These are phyloP conservation scores for Salpingus planirostris DNA, from an alignment of 2,888 invertebrate species.

Conservation along the genomic window DNA sequence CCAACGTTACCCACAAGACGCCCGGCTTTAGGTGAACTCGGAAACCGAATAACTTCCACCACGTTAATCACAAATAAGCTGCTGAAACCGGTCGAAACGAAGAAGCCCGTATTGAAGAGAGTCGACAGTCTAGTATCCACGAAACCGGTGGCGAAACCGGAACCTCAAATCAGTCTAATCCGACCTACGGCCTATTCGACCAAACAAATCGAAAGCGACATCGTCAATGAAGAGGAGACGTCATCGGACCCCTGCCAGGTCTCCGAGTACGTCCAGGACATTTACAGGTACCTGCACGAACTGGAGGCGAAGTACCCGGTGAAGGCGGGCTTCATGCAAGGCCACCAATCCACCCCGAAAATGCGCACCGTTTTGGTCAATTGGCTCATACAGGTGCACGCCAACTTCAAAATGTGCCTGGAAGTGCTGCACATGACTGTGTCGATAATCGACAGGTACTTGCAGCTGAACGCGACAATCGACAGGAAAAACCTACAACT, in stretches of 20 bases:
- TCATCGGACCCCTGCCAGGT: conserved; percentile 70
- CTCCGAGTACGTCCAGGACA: conserved; percentile 80
- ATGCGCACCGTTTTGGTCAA: conserved; percentile 88
- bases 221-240: too few species aligned
- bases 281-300: conserved; percentile 71
- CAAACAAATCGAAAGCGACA: too few species aligned
- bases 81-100: too few species aligned
- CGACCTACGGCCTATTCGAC: too few species aligned
- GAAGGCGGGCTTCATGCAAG: conserved; percentile 54
- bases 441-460: conserved; percentile 69
- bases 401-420: conserved; percentile 71
- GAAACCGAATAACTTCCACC: too few species aligned
- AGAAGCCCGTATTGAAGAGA: too few species aligned
- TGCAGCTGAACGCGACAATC: conserved; percentile 39
- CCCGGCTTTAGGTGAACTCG: too few species aligned
- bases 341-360: conserved; percentile 64
- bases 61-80: too few species aligned
- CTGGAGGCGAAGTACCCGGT: conserved; percentile 66
- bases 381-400: conserved; percentile 90
- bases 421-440: conserved; percentile 89
- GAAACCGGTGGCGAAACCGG: too few species aligned
- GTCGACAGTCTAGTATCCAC: too few species aligned
- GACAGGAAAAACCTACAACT: conserved; percentile 56
- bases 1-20: too few species aligned
- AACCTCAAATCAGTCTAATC: too few species aligned